Evolutionary conservation across 2,888 invertebrate genomes (phyloP), one percentile per base, ranked within the genome.

Genomic region (Diarsia dahlii): DNA sequence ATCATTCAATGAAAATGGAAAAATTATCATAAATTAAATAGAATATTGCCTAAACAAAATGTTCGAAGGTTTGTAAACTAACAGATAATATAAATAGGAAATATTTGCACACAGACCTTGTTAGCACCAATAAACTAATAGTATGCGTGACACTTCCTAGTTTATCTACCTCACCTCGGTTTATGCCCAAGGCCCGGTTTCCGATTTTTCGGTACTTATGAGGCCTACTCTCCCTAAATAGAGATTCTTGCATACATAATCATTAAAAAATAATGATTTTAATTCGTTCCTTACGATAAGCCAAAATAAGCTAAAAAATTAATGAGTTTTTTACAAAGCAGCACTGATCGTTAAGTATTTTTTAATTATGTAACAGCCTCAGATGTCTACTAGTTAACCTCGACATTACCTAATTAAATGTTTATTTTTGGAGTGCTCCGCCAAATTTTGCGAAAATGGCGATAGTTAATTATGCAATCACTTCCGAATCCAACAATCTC

Each of bases 81-180:
- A 80, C 67, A 71, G 64, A 73, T 62, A 68, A 62, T 74, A 70
- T 74, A 73, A 81, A 77, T 76, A 68, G 52, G 72, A 54, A 71
- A 67, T 64, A 73, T 84, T 82, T 78, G 68, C 80, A 69, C 45
- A 73, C 48, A 73, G 76, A 75, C 78, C 84, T 78, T 34, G 72
- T 71, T 77, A 68, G 67, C 70, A 74, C 65, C 67, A 67, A 45
- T 71, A 65, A 71, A 71, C 46, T 20, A 28, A 74, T 56, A 48
- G 69, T 71, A 28, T 56, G 60, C 20, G 20, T n/a, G 67, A 45
- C 23, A 68, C 62, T 78, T 82, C 82, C 71, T 78, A 52, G 15
- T 62, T 39, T 34, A 72, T n/a, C 23, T 46, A 60, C 46, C 34
- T 71, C 18, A 18, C 58, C 15, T 58, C 28, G 56, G 45, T 15